Evolutionary conservation across 2,113 vertebrate species (phyloP).

Genomic region (Calyptommatus sinebrachiatus): DNA sequence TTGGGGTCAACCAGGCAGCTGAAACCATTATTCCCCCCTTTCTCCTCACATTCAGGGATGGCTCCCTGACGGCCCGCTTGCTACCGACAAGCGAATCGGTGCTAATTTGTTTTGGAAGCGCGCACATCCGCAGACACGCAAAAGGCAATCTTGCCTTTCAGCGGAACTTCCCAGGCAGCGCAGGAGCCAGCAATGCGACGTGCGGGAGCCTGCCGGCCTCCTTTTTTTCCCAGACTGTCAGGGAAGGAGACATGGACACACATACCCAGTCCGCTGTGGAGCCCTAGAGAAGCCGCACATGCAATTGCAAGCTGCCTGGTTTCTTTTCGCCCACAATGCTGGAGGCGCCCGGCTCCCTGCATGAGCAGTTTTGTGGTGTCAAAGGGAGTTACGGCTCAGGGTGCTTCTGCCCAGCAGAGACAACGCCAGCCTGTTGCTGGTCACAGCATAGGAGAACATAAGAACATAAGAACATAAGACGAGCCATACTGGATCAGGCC

Average conservation of each 20-base stretch:
- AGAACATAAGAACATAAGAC: too few relatives aligned
- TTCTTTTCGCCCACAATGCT: not conserved
- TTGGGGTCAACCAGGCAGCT: slow-evolving; percentile 56
- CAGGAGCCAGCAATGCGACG: slow-evolving; percentile 51
- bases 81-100: slow-evolving; percentile 65
- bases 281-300: slow-evolving; percentile 5
- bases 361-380: not conserved
- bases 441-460: too few relatives aligned
- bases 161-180: slow-evolving; percentile 53
- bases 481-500: too few relatives aligned
- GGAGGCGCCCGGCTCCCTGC: not conserved
- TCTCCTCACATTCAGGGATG: slow-evolving; percentile 57
- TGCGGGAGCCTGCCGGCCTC: slow-evolving; percentile 42
- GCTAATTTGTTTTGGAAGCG: slow-evolving; percentile 69
- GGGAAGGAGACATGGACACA: slow-evolving; percentile 31
- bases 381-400: not conserved
- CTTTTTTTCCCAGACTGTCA: not conserved
- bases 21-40: slow-evolving; percentile 65
- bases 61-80: slow-evolving; percentile 63
- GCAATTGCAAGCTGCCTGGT: not conserved
- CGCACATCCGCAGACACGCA: slow-evolving; percentile 64
- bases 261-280: fast-evolving
- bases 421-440: not conserved
- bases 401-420: not conserved
- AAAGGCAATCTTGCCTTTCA: slow-evolving; percentile 62